Base-by-base conservation (phyloP, 2,888 invertebrate species). In the Junonia oenone region DNA sequence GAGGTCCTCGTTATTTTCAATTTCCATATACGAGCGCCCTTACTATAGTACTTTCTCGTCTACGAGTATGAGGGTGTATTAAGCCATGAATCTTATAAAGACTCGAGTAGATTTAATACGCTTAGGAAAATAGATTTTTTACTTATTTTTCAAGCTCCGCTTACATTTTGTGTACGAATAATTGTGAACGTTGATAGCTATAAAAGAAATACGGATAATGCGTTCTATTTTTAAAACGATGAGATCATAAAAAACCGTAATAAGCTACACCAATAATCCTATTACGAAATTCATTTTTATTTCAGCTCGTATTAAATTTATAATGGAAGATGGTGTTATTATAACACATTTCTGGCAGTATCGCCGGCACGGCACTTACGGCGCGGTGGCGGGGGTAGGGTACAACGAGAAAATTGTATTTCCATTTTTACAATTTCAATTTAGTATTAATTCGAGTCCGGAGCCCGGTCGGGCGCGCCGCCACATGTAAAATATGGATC, bases 401-500 rank as follows among this genome's bases (percentile, higher is more conserved):
- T 81, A 83, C 81, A 81, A 79, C 75, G 86, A 83, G 84, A 88
- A 89, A 89, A 89, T 84, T 87, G 86, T 90, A 88, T 90, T 88
- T 86, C 85, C 88, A 90, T 90, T 90, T 90, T 90, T 87, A 90
- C 90, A 88, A 88, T 90, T 90, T 87, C 89, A 90, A 89, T 90
- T 89, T 89, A 84, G 90, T 89, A 89, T 89, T 90, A 90, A 90
- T 90, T 88, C 83, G 82, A 82, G 85, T 81, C 80, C 81, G 80
- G 78, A 73, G 80, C 78, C 78, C 80, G 85, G 80, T 80, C 78
- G 83, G 81, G 83, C 78, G 78, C 82, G 76, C 86, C 80, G 79
- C 88, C 89, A 89, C 90, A 89, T 88, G 89, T 90, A 90, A 90
- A 90, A 90, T 90, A 90, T 90, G 90, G 88, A 89, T 87, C 85